These are phyloP conservation scores for Bembecia ichneumoniformis DNA, from an alignment of 2,888 invertebrate species.

Conservation along the genomic window DNA sequence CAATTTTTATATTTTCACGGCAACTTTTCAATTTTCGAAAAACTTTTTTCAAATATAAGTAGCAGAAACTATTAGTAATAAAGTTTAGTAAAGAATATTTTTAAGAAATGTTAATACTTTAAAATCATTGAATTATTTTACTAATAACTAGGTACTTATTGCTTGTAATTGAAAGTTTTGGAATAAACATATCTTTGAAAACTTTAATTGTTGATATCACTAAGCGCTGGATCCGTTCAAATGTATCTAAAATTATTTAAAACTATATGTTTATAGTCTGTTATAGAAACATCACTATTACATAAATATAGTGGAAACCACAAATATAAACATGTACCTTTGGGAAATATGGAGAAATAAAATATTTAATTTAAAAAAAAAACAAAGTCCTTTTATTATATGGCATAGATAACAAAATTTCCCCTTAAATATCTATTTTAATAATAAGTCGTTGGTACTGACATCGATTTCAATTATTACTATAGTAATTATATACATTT, in stretches of 20 bases:
- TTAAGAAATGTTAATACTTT: neutral
- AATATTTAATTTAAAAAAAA: conserved; percentile 40
- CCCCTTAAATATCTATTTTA: conserved; percentile 31
- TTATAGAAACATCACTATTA: no score
- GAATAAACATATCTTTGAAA: neutral
- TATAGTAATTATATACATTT: conserved; percentile 57
- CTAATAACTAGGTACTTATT: neutral
- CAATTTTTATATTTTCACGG: no score
- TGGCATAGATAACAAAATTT: conserved; percentile 62
- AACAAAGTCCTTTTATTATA: conserved; percentile 66
- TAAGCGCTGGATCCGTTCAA: no score
- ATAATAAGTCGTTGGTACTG: conserved; percentile 68
- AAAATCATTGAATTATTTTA: neutral
- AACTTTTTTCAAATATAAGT: neutral
- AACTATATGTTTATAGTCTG: no score
- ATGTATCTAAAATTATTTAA: no score
- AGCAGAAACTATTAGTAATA: neutral
- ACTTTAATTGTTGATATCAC: conserved; percentile 2
- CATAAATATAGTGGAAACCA: no score
- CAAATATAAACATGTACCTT: no score
- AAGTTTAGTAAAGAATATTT: neutral
- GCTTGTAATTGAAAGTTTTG: neutral
- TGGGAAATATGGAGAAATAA: conserved; percentile 3
- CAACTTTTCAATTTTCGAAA: neutral
- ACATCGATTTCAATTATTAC: conserved; percentile 51